These are phyloP conservation scores for Coranthus polyacanthus DNA, from an alignment of 2,797 vertebrate genomes.

Conservation along the genomic window DNA sequence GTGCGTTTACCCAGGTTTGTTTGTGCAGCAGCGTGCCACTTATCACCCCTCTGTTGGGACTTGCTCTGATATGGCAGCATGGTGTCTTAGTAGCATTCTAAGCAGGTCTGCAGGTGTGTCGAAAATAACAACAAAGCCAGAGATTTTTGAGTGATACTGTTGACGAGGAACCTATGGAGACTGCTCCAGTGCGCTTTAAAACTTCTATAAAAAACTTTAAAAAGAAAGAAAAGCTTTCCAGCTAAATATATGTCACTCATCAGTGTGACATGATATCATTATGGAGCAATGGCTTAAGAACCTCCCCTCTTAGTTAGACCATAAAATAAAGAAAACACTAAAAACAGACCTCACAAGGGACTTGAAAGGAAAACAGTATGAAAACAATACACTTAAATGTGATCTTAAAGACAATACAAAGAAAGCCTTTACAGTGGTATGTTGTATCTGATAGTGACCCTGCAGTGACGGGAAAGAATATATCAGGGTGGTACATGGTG, in stretches of 20 bases:
- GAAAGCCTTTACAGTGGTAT: constrained; percentile 18
- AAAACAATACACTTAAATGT: constrained; percentile 42
- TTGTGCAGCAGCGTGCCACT: constrained; percentile 54
- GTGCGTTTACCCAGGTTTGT: constrained; percentile 62
- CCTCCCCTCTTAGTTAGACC: background rate
- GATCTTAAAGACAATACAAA: constrained; percentile 43
- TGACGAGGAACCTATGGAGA: constrained; percentile 26
- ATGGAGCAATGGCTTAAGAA: background rate
- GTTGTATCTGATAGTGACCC: constrained; percentile 62
- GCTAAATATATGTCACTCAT: background rate
- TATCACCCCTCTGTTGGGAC: constrained; percentile 44
- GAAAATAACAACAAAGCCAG: constrained; percentile 32
- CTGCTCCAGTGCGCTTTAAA: constrained; percentile 3
- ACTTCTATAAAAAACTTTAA: constrained; percentile 28
- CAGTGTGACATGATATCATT: background rate
- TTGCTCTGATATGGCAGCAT: constrained; percentile 43
- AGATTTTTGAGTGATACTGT: constrained; percentile 39
- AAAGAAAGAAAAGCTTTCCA: background rate
- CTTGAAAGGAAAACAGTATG: constrained; percentile 32
- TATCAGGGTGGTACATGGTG: constrained; percentile 63
- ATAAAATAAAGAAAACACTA: constrained; percentile 18
- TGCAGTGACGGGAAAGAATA: constrained; percentile 48
- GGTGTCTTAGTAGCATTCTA: constrained; percentile 27
- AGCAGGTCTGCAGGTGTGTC: constrained; percentile 35
- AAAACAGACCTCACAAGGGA: constrained; percentile 10